These are phyloP conservation scores for Spermophilus dauricus DNA, from an alignment of 2,113 vertebrate species.

Conservation along the genomic window DNA sequence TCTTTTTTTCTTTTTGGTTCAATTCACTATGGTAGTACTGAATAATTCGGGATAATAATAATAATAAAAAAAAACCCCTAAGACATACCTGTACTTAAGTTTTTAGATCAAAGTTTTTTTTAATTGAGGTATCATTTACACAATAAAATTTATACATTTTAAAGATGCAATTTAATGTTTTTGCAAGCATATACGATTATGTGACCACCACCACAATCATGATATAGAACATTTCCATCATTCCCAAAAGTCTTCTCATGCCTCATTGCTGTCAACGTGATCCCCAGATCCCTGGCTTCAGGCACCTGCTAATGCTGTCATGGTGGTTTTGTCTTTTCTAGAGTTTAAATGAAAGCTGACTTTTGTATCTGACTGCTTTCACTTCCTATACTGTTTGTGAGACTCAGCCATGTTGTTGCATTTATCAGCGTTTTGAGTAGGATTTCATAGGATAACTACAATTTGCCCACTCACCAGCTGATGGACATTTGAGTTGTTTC, in stretches of 20 bases:
- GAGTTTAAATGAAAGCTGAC: background rate
- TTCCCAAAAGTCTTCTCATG: too few relatives aligned
- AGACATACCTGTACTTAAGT: background rate
- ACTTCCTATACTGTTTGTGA: background rate
- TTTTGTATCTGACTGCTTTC: background rate
- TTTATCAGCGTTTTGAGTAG: background rate
- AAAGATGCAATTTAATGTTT: background rate
- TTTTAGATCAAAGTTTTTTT: background rate
- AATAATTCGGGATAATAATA: background rate
- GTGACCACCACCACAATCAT: background rate
- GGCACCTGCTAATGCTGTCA: background rate
- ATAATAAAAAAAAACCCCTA: background rate
- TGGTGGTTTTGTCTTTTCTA: background rate
- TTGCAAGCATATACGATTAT: background rate
- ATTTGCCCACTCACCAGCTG: background rate
- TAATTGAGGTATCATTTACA: background rate
- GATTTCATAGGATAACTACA: background rate
- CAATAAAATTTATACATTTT: background rate
- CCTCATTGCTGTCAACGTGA: fast-evolving
- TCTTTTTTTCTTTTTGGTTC: background rate
- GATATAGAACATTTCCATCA: background rate
- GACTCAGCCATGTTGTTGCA: background rate
- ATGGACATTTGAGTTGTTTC: too few relatives aligned
- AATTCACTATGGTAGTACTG: background rate
- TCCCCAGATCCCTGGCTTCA: background rate